Conservation (phyloP, 2,797 vertebrate species). For the Mormyrus proboscirostris region DNA sequence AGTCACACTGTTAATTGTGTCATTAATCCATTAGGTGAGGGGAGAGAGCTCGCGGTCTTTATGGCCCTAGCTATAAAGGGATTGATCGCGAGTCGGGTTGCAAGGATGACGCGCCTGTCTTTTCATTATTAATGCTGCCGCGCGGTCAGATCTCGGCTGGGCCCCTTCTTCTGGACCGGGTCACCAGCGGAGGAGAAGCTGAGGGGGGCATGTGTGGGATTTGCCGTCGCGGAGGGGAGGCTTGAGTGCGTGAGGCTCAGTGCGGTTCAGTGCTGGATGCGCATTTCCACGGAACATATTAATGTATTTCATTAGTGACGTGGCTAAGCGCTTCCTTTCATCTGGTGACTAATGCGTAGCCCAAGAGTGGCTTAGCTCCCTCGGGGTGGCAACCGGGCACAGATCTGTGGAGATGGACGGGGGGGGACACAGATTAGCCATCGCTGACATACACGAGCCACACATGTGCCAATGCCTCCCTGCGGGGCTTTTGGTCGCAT, state of each 20-base stretch:
- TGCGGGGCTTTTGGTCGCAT: neutral
- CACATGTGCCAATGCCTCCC: neutral
- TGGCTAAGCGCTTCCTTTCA: neutral
- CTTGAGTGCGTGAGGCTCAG: neutral
- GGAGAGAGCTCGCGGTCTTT: neutral
- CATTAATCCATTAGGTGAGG: conserved; percentile 31
- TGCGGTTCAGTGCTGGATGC: neutral
- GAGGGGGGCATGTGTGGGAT: neutral
- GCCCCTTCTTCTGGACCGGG: neutral
- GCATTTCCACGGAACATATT: neutral
- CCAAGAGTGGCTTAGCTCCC: neutral
- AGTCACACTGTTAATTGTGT: conserved; percentile 28
- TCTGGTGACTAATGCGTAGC: neutral
- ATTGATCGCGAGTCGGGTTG: conserved; percentile 21
- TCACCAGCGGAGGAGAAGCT: neutral
- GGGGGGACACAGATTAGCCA: neutral
- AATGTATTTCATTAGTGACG: neutral
- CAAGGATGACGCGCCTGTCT: conserved; percentile 13
- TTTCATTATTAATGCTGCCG: neutral
- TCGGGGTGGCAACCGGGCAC: neutral
- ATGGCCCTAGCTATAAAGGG: neutral
- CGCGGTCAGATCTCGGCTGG: neutral
- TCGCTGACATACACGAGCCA: neutral
- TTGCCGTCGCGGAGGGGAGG: neutral
- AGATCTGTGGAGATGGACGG: neutral